phyloP scores from a whole-genome alignment of 2,113 vertebrate genomes.

The Lepus timidus region DNA sequence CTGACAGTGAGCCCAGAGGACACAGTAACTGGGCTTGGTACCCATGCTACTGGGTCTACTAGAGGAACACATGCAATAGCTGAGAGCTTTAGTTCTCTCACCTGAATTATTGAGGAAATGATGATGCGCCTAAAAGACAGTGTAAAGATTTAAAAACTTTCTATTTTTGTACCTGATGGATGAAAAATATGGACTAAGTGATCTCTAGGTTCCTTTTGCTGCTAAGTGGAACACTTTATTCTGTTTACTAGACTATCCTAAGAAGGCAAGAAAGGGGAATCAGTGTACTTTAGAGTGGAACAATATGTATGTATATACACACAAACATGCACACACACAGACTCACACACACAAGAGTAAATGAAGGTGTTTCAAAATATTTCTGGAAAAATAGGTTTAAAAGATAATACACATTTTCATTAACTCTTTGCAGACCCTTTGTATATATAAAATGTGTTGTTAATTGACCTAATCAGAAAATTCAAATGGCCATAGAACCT shows the following conservation, averaged over 20 bases:
- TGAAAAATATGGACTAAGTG: neutral
- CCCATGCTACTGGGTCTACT: neutral
- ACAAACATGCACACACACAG: neutral
- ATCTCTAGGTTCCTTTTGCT: neutral
- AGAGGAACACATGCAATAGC: neutral
- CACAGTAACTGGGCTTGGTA: neutral
- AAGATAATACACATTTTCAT: no score
- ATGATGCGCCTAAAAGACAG: neutral
- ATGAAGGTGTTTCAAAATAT: no score
- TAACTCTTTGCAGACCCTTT: no score
- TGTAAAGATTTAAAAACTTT: neutral
- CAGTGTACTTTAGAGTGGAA: neutral
- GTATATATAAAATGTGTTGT: neutral
- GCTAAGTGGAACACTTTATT: neutral
- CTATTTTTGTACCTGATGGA: neutral
- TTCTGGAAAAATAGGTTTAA: neutral
- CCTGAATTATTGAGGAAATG: neutral
- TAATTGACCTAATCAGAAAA: conserved; percentile 24
- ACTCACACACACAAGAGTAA: neutral
- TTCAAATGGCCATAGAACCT: neutral
- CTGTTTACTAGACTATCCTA: neutral
- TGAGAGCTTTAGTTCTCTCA: neutral
- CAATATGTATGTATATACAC: neutral
- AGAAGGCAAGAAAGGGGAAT: neutral
- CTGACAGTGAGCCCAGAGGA: neutral